phyloP scores from a whole-genome alignment of 1,140 invertebrate genomes.

The Portunus trituberculatus region DNA sequence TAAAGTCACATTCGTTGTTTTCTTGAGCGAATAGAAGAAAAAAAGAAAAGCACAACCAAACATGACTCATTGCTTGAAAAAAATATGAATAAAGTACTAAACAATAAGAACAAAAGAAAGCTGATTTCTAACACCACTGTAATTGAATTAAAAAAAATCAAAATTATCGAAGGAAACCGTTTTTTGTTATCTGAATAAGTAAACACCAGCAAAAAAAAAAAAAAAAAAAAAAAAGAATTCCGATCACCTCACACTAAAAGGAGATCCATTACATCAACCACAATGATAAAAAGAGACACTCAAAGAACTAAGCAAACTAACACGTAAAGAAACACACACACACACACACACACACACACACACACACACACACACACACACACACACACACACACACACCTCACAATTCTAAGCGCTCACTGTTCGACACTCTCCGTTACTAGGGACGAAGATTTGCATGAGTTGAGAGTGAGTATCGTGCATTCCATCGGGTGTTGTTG shows the following conservation, averaged over 20 bases:
- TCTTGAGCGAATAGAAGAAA: too few relatives aligned
- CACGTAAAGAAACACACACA: background rate
- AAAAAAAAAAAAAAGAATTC: background rate
- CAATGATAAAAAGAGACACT: background rate
- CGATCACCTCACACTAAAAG: too few relatives aligned
- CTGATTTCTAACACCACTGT: too few relatives aligned
- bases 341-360: conserved; percentile 38
- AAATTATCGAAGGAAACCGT: background rate
- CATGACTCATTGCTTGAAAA: too few relatives aligned
- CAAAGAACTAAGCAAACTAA: background rate
- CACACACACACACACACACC: background rate
- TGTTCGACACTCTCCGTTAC: background rate
- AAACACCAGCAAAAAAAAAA: background rate
- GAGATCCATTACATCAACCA: background rate
- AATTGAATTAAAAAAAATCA: background rate
- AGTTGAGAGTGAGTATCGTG: background rate
- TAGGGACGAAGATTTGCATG: background rate
- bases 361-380: conserved; percentile 15
- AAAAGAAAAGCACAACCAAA: too few relatives aligned
- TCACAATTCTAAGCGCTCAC: too few relatives aligned
- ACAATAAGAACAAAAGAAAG: too few relatives aligned
- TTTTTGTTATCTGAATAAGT: background rate
- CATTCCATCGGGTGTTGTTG: background rate
- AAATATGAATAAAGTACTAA: too few relatives aligned
- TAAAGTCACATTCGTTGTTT: too few relatives aligned